These are phyloP conservation scores for Galerucella nymphaeae DNA, from an alignment of 2,888 invertebrate species.

Conservation along the genomic window DNA sequence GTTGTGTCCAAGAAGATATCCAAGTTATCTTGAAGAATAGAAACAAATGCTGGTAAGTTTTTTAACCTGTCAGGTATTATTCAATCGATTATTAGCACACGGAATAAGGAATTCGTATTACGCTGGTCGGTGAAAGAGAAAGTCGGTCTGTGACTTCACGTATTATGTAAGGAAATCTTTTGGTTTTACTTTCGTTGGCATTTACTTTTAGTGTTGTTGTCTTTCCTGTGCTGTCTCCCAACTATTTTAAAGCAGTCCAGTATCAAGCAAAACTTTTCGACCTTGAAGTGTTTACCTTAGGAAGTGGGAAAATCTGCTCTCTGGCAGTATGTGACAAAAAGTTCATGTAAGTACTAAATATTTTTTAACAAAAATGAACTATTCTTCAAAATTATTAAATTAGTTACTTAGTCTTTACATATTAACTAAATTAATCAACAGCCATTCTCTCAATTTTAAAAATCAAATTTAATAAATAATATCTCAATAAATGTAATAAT, in stretches of 20 bases:
- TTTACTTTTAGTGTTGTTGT: slow-evolving; percentile 59
- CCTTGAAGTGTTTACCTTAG: slow-evolving; percentile 52
- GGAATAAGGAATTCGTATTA: slow-evolving; percentile 56
- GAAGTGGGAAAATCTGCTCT: slow-evolving; percentile 48
- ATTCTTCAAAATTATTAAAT: background rate
- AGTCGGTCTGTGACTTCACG: slow-evolving; percentile 61
- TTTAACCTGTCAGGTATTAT: slow-evolving; percentile 24
- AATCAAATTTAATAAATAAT: background rate
- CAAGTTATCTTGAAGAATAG: slow-evolving; percentile 52
- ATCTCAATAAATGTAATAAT: too few relatives aligned
- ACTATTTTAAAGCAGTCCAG: slow-evolving; percentile 57
- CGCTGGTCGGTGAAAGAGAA: slow-evolving; percentile 60
- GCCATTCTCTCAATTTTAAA: background rate
- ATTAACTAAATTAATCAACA: background rate
- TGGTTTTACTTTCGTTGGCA: slow-evolving; percentile 64
- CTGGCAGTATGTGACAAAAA: slow-evolving; percentile 56
- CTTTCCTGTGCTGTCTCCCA: slow-evolving; percentile 59
- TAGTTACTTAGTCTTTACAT: background rate
- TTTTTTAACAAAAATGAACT: background rate
- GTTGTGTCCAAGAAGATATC: slow-evolving; percentile 56
- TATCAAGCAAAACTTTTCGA: slow-evolving; percentile 58
- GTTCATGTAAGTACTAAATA: slow-evolving; percentile 51
- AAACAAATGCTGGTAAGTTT: slow-evolving; percentile 53
- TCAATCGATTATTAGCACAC: slow-evolving; percentile 48
- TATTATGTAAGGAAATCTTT: slow-evolving; percentile 60